Base-by-base conservation (phyloP, 53 echinoderm and acorn worm genomes). In the Temnopleurus reevesii region DNA sequence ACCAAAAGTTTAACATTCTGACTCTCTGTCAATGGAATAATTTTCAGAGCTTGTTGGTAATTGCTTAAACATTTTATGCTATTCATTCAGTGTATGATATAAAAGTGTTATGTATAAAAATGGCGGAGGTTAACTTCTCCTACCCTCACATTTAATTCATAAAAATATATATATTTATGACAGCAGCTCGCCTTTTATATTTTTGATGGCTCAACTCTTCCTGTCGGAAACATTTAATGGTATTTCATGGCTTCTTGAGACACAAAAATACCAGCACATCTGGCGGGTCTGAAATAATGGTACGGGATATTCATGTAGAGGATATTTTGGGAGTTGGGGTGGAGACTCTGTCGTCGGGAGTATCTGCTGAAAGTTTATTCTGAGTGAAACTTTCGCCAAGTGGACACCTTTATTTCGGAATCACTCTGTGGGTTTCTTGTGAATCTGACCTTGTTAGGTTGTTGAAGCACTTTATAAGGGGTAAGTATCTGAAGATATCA, bases 101-200 rank as follows among this genome's bases (percentile, higher is more conserved):
- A n/a, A n/a, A n/a, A n/a, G n/a, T n/a, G n/a, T n/a, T n/a, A n/a
- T n/a, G n/a, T n/a, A n/a, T n/a, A n/a, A n/a, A n/a, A n/a, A n/a
- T n/a, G n/a, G n/a, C n/a, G n/a, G n/a, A n/a, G n/a, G n/a, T n/a
- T n/a, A n/a, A n/a, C n/a, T n/a, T n/a, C n/a, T n/a, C n/a, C n/a
- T 71, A 71, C 71, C 71, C 71, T 71, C 71, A 71, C 41, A 71
- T 71, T 71, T 71, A 5, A 71, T 38, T 71, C 41, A 38, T 71
- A 38, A 8, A 15, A 21, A 56, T 19, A 5, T 25, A 26, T 26
- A 24, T 7, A 38, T 65, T 71, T 71, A 71, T 71, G 71, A 71
- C 71, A 71, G 43, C 21, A 71, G n/a, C 21, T 71, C 41, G 36
- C 41, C 1, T 38, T 34, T 64, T 34, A 41, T 71, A n/a, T n/a